Conservation (phyloP, 1,140 invertebrate species). For the Amyelois transitella region DNA sequence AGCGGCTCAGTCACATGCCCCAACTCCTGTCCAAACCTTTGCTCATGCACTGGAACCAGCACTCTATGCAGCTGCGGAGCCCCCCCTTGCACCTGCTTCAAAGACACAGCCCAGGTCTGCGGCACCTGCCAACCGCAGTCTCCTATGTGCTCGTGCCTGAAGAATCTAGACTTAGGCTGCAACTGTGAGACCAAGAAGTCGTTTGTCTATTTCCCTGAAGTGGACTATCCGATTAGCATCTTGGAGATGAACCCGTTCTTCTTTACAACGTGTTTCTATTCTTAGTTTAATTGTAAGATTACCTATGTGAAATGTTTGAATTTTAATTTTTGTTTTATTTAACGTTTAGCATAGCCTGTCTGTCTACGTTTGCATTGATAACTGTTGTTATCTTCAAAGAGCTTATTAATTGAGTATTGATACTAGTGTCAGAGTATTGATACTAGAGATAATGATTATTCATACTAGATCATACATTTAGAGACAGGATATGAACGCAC, state of each 20-base stretch:
- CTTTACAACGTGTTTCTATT: conserved; percentile 17
- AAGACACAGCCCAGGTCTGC: conserved; percentile 11
- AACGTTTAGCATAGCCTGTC: too few species aligned
- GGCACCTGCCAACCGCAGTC: conserved; percentile 6
- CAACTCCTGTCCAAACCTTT: conserved; percentile 9
- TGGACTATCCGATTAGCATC: conserved; percentile 27
- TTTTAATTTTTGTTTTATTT: neutral
- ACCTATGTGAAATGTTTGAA: neutral
- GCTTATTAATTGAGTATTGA: too few species aligned
- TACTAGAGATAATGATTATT: too few species aligned
- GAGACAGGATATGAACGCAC: too few species aligned
- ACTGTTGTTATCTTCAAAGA: too few species aligned
- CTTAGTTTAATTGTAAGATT: conserved; percentile 5
- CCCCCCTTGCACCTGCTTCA: conserved; percentile 10
- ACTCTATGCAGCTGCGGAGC: conserved; percentile 8
- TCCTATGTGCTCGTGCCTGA: conserved; percentile 16
- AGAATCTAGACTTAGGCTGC: conserved; percentile 4
- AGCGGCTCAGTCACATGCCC: conserved; percentile 6
- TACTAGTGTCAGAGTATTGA: too few species aligned
- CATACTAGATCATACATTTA: too few species aligned
- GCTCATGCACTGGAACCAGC: conserved; percentile 9
- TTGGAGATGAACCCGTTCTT: conserved; percentile 29
- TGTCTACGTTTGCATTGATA: too few species aligned
- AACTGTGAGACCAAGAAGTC: conserved; percentile 6
- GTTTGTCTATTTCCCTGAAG: conserved; percentile 34